Base-by-base conservation (phyloP, 30 jellyfish, hydroid and myxozoan species). In the Sanderia malayensis region DNA sequence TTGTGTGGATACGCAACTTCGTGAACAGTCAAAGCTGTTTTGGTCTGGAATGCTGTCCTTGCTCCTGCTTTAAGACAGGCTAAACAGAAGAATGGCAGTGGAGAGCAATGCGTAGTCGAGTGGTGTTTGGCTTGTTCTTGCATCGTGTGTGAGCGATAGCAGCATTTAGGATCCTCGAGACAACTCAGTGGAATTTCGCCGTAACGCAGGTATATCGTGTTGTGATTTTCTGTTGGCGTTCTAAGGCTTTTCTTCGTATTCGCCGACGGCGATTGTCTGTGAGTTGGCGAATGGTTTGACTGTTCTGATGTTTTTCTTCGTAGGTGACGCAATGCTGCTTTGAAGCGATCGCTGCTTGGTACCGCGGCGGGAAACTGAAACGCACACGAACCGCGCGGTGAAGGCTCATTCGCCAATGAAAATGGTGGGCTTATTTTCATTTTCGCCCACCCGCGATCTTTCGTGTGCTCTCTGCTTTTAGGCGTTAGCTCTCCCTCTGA, bases 61-160 rank as follows among this genome's bases (percentile, higher is more conserved):
- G 58, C 11, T 17, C 86, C 86, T 15, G 15, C 19, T 18, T 60
- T 52, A 6, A 58, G 45, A 41, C 86, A 74, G 1, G 75, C 24
- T 46, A 23, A 24, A 23, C 86, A 74, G 44, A 74, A 41, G 52
- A 31, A 74, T 13, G 86, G 86, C 19, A 47, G 41, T 55, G 37
- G 66, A 0, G 77, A 58, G 55, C 32, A 60, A 44, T 74, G 86
- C 7, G 15, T 53, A 20, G 61, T 58, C 45, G 22, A 24, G 34
- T 74, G 86, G 24, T 74, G 86, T 3, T 29, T 62, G 0, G 46
- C 77, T 31, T 74, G 86, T 77, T 74, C 86, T 37, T 74, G 63
- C 13, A 4, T 30, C 11, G 77, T 74, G 59, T 74, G 75, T n/a
- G 86, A 74, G 20, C 86, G 46, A 25, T 58, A 74, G 61, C 86